Percentiles rank a stretch among this genome's conserved stretches.
Evolutionary conservation across 2,113 vertebrate species (phyloP).

Genomic region (Colius striatus): DNA sequence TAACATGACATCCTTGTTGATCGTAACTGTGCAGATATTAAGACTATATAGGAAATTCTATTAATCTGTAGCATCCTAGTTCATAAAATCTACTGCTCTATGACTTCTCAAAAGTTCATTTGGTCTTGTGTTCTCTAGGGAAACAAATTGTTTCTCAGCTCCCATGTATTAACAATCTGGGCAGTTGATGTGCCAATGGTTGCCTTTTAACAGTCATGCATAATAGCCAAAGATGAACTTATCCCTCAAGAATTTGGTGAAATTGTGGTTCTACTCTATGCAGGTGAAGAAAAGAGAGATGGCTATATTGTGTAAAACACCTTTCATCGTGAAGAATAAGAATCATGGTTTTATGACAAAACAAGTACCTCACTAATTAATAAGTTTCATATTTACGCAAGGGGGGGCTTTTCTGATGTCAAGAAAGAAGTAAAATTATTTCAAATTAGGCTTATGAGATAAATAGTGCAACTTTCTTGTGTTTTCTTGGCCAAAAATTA

Average conservation of each 20-base stretch:
- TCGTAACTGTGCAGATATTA: background rate
- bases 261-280: background rate
- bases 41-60: background rate
- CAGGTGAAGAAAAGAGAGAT: background rate
- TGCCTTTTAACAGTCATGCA: background rate
- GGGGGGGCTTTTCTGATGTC: background rate
- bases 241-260: background rate
- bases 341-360: background rate
- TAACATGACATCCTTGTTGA: too few relatives aligned
- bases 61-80: background rate
- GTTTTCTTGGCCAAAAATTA: slow-evolving; percentile 54
- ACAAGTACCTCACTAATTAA: background rate
- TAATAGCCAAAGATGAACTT: background rate
- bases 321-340: background rate
- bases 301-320: background rate
- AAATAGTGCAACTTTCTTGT: slow-evolving; percentile 23
- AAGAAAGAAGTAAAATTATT: slow-evolving; percentile 13
- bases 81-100: background rate
- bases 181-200: background rate
- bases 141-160: background rate
- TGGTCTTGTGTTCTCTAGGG: background rate
- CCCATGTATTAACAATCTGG: background rate
- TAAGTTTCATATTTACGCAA: background rate
- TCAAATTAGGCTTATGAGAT: slow-evolving; percentile 32
- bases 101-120: background rate